Percentiles rank a stretch among this genome's conserved stretches.
phyloP scores from a whole-genome alignment of 1,140 invertebrate genomes.

The Drosophila lacteicornis region DNA sequence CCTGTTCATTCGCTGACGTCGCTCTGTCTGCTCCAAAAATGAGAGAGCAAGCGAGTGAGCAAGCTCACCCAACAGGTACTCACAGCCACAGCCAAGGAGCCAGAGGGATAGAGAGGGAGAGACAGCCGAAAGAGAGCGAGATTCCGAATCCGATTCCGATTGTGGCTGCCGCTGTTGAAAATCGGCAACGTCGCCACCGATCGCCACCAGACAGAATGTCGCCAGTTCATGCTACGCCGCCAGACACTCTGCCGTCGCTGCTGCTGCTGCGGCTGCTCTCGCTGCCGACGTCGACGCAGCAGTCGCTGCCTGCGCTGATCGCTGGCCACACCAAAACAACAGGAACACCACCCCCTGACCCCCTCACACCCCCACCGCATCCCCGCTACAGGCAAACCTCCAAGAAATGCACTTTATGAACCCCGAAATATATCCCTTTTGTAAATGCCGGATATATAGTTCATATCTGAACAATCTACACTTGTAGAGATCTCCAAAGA shows the following conservation, averaged over 20 bases:
- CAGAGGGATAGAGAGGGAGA: not conserved
- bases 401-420: not conserved
- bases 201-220: conserved; percentile 95
- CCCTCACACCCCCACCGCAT: conserved; percentile 3
- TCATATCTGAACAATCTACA: no score
- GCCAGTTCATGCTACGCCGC: conserved; percentile 89
- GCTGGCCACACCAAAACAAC: conserved; percentile 3
- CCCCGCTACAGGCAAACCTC: conserved; percentile 1
- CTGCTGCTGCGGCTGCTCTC: conserved; percentile 18
- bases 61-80: conserved; percentile 14
- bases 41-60: not conserved
- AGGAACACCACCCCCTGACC: conserved; percentile 11
- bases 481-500: no score
- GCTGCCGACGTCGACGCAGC: conserved; percentile 11
- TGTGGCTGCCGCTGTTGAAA: conserved; percentile 84
- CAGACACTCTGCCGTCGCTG: conserved; percentile 88
- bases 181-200: conserved; percentile 89
- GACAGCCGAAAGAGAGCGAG: conserved; percentile 6
- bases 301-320: conserved; percentile 13
- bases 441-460: no score
- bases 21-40: conserved; percentile 56
- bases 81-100: conserved; percentile 1
- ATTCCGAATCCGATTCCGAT: conserved; percentile 13
- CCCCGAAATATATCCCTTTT: no score
- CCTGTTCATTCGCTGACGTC: conserved; percentile 66